Evolutionary conservation across 2,797 vertebrate species (phyloP).

Genomic region (Cyprinodon diabolis): DNA sequence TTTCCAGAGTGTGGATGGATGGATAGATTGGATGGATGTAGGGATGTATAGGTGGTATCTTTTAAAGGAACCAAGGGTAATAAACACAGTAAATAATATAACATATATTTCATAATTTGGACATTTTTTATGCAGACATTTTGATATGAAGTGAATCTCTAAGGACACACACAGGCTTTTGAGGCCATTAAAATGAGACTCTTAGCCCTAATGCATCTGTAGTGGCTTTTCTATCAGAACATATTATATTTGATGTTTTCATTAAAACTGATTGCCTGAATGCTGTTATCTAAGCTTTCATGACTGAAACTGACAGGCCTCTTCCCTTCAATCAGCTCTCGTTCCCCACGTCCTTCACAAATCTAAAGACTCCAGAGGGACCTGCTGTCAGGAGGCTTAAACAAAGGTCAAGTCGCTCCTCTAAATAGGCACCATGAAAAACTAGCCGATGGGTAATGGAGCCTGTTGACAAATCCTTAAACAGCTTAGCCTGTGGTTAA

Average conservation of each 20-base stretch:
- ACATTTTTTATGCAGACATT: conserved; percentile 29
- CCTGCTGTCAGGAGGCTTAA: conserved; percentile 25
- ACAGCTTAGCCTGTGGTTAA: conserved; percentile 11
- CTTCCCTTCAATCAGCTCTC: conserved; percentile 34
- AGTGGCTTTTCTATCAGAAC: conserved; percentile 26
- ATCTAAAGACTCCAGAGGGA: conserved; percentile 51
- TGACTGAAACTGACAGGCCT: conserved; percentile 49
- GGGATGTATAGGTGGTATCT: no score
- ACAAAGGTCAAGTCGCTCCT: conserved; percentile 66
- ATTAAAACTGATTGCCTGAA: conserved; percentile 45
- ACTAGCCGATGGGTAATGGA: conserved; percentile 55
- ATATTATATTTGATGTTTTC: conserved; percentile 51
- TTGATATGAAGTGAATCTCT: conserved; percentile 43
- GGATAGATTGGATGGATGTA: no score
- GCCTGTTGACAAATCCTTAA: conserved; percentile 44
- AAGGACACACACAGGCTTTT: conserved; percentile 34
- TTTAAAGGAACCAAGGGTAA: not conserved
- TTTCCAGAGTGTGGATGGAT: no score
- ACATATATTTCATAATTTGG: not conserved
- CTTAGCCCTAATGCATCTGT: conserved; percentile 27
- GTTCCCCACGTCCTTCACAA: conserved; percentile 19
- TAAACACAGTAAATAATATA: not conserved
- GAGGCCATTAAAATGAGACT: conserved; percentile 20
- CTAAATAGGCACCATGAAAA: conserved; percentile 41
- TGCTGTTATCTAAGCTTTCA: conserved; percentile 50